Evolutionary conservation across 2,888 invertebrate species (phyloP).

Genomic region (Gryllus longicercus): DNA sequence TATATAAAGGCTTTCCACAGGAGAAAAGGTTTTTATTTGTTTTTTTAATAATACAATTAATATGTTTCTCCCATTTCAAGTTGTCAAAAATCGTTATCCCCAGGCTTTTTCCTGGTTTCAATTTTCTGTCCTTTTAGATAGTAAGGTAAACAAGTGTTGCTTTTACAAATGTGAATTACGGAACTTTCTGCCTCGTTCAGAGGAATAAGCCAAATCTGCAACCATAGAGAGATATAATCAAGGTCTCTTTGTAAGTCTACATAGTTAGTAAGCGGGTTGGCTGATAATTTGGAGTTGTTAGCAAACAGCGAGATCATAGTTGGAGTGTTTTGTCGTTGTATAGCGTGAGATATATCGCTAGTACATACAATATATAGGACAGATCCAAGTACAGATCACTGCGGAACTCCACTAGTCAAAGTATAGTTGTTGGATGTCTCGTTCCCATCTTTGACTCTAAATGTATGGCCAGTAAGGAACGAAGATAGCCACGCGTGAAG

Average conservation of each 20-base stretch:
- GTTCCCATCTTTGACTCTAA: not conserved
- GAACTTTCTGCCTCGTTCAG: not conserved
- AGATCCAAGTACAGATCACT: not conserved
- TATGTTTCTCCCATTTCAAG: not conserved
- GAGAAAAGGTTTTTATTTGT: too few species aligned
- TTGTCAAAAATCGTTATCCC: not conserved
- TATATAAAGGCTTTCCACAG: too few species aligned
- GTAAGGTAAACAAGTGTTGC: not conserved
- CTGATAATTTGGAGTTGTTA: not conserved
- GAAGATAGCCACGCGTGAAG: not conserved
- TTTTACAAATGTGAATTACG: not conserved
- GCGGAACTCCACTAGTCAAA: not conserved
- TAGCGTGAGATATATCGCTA: not conserved
- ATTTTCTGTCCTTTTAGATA: not conserved
- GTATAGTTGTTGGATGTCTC: not conserved
- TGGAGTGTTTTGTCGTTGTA: not conserved
- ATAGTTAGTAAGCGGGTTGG: not conserved
- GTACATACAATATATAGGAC: not conserved
- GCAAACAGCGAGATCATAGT: not conserved
- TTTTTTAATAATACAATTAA: too few species aligned
- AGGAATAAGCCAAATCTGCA: not conserved
- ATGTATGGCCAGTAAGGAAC: not conserved
- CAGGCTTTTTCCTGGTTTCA: not conserved
- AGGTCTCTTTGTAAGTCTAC: not conserved
- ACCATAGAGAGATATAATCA: not conserved